Conservation (phyloP, 2,888 invertebrate genomes). For the Thera britannica region DNA sequence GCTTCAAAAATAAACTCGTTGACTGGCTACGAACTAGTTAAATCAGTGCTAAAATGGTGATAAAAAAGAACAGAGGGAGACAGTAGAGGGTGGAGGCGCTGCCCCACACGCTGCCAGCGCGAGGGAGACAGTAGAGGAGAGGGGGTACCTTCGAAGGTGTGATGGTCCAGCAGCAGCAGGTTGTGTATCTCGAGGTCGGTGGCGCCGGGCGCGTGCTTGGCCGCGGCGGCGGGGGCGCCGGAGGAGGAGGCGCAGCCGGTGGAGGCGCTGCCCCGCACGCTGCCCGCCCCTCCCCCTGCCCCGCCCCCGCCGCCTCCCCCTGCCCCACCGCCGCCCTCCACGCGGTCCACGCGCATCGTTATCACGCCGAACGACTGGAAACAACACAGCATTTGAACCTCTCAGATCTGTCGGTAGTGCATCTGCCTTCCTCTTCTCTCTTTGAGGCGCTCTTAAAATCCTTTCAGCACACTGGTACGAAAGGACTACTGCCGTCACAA, state of each 20-base stretch:
- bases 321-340: constrained; percentile 49
- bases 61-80: no score
- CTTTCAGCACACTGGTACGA: no score
- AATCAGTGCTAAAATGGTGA: no score
- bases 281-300: constrained; percentile 20
- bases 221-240: constrained; percentile 61
- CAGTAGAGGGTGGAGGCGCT: no score
- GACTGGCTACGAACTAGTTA: no score
- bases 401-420: no score
- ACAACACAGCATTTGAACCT: background rate
- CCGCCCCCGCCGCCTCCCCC: constrained; percentile 41
- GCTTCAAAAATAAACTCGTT: no score
- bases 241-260: constrained; percentile 61
- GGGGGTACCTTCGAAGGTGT: constrained; percentile 93
- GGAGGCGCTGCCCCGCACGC: constrained; percentile 60
- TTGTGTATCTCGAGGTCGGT: constrained; percentile 96
- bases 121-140: background rate
- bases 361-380: constrained; percentile 95
- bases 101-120: no score
- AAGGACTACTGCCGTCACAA: no score
- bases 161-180: constrained; percentile 96
- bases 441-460: no score
- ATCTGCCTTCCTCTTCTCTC: no score
- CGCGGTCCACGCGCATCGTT: constrained; percentile 92
- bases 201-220: constrained; percentile 82